These are phyloP conservation scores for Elephas maximus DNA, from an alignment of 2,113 vertebrate species.

Conservation along the genomic window DNA sequence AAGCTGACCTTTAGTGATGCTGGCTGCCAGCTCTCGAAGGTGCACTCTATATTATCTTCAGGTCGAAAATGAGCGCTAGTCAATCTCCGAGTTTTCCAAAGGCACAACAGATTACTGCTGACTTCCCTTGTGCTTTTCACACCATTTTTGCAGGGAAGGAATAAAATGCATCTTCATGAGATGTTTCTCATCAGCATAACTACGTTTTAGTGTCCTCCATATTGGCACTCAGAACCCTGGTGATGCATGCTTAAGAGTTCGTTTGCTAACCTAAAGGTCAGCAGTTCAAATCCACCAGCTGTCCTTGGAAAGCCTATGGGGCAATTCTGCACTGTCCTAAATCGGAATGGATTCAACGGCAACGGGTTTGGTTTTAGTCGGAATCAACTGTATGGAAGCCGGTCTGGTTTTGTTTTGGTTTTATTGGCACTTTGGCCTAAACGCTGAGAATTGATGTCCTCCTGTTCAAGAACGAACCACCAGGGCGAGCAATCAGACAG, in stretches of 20 bases:
- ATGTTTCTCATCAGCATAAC: not conserved
- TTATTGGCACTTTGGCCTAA: not conserved
- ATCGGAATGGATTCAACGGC: too few relatives aligned
- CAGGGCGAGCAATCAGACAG: not conserved
- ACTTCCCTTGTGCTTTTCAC: not conserved
- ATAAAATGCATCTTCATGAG: not conserved
- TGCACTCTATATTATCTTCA: not conserved
- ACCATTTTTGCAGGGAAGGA: too few relatives aligned
- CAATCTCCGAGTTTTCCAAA: not conserved
- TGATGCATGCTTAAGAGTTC: too few relatives aligned
- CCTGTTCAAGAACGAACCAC: not conserved
- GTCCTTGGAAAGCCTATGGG: too few relatives aligned
- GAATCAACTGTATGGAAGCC: too few relatives aligned
- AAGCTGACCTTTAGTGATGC: constrained; percentile 46
- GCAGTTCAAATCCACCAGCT: too few relatives aligned
- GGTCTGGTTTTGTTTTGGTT: too few relatives aligned
- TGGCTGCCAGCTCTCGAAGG: constrained; percentile 18
- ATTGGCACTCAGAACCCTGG: too few relatives aligned
- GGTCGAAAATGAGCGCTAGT: not conserved
- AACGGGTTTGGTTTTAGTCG: too few relatives aligned
- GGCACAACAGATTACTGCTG: not conserved
- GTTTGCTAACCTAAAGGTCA: too few relatives aligned
- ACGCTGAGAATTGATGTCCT: not conserved
- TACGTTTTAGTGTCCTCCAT: not conserved
- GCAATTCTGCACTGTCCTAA: too few relatives aligned